Evolutionary conservation across 2,113 vertebrate genomes (phyloP), one percentile per base, ranked within the genome.

Genomic region (Gorsachius goisagi): DNA sequence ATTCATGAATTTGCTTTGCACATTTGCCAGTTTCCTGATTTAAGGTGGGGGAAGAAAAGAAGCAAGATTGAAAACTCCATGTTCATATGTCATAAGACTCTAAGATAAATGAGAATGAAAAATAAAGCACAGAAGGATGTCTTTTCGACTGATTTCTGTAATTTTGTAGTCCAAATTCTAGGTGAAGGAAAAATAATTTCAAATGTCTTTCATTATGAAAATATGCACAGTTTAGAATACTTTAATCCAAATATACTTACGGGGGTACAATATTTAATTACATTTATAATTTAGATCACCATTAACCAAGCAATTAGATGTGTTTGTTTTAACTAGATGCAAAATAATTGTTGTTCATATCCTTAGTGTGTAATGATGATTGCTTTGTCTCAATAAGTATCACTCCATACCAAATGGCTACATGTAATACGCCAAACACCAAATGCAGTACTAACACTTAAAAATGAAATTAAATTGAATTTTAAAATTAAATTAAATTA

Each of bases 1-100:
- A 95, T 94, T 86, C 68, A 88, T 62, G 74, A 67, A 77, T 93
- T 95, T 96, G 18, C 78, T 83, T 92, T 44, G 52, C 28, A 41
- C 47, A 11, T 82, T 96, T 94, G 44, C 50, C 58, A 96, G 28
- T 30, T 62, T 88, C n/a, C 28, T 78, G 35, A 24, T 49, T 50
- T 74, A 41, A 92, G 41, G 88, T 35, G 18, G 7, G 33, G 26
- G 19, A 24, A 24, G 62, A 50, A 32, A 49, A 76, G 64, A 90
- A 69, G 14, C 13, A 81, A 63, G 71, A 50, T 11, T 77, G 53
- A 93, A 94, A 95, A 49, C 58, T 76, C 49, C 20, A 5, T 60
- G 47, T 60, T 56, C 30, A 13, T 66, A 52, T 83, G 21, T 85
- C 22, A 11, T 76, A 55, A 84, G 28, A 71, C 12, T 60, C 23